Evolutionary conservation across 2,888 invertebrate genomes (phyloP).

Genomic region (Clostera curtula): DNA sequence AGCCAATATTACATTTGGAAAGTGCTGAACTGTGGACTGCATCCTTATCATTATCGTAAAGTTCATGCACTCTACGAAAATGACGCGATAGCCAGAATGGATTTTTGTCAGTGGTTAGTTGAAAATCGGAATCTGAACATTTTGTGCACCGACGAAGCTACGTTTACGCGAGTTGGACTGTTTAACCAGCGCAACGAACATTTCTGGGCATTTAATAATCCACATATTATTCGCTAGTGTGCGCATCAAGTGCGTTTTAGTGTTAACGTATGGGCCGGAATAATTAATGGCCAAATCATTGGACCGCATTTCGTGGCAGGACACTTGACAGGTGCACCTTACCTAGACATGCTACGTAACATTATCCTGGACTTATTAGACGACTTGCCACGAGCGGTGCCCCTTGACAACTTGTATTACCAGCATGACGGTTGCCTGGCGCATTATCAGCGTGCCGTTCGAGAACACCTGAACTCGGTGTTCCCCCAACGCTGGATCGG

Average conservation of each 20-base stretch:
- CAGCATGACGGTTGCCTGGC: no score
- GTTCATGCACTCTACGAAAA: not conserved
- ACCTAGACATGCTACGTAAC: no score
- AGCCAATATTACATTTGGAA: slow-evolving; percentile 1
- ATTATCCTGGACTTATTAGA: no score
- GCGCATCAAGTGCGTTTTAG: not conserved
- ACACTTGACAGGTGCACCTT: no score
- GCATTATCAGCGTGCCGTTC: no score
- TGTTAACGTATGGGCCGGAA: no score
- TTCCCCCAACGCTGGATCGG: no score
- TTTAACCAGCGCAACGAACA: slow-evolving; percentile 1
- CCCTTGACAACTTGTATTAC: no score
- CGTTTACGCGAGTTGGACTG: slow-evolving; percentile 2
- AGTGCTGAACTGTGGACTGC: not conserved
- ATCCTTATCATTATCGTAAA: not conserved
- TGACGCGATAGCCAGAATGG: slow-evolving; percentile 1
- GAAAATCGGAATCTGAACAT: slow-evolving; percentile 1
- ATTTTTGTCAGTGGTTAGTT: slow-evolving; percentile 3
- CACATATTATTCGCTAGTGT: not conserved
- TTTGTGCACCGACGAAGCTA: slow-evolving; percentile 3
- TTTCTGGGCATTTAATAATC: not conserved
- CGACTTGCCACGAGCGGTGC: no score
- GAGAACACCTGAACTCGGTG: no score
- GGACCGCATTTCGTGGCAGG: no score
- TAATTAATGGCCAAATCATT: no score